Conservation (phyloP, 2,797 vertebrate species). For the Sebastes diaconus region DNA sequence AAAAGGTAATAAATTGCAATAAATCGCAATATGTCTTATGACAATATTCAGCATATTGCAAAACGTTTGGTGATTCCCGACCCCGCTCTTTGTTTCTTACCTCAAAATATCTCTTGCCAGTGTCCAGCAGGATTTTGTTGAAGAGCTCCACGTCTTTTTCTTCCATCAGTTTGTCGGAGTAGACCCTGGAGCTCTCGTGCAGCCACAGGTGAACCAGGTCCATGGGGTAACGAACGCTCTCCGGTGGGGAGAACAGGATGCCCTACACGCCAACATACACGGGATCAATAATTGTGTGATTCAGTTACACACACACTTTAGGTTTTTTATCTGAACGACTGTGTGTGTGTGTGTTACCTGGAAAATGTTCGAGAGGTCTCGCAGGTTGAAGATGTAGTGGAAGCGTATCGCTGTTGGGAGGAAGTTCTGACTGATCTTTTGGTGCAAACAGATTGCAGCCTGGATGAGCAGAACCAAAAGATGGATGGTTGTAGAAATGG, state of each 20-base stretch:
- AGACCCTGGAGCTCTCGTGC: conserved; percentile 78
- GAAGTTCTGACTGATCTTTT: conserved; percentile 89
- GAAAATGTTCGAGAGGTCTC: conserved; percentile 83
- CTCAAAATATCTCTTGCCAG: conserved; percentile 83
- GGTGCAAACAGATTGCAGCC: conserved; percentile 84
- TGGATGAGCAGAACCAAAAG: conserved; percentile 48
- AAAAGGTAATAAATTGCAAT: too few relatives aligned
- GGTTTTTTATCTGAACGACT: not conserved
- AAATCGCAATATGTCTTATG: too few relatives aligned
- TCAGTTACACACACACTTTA: not conserved
- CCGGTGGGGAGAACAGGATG: conserved; percentile 72
- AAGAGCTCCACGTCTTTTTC: conserved; percentile 83
- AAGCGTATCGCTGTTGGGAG: conserved; percentile 85
- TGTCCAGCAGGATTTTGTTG: conserved; percentile 81
- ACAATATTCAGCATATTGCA: too few relatives aligned
- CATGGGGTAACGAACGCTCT: conserved; percentile 72
- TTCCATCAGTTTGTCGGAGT: conserved; percentile 80
- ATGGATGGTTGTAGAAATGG: not conserved
- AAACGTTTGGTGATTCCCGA: rapidly evolving
- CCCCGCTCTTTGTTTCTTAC: conserved; percentile 7
- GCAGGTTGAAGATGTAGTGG: conserved; percentile 87
- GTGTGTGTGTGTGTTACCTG: conserved; percentile 67
- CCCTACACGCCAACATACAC: conserved; percentile 56
- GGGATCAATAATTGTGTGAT: not conserved
- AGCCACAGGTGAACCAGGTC: conserved; percentile 81